These are phyloP conservation scores for Ricordea florida DNA, from an alignment of 92 coral and sea anemone genomes.

Conservation along the genomic window DNA sequence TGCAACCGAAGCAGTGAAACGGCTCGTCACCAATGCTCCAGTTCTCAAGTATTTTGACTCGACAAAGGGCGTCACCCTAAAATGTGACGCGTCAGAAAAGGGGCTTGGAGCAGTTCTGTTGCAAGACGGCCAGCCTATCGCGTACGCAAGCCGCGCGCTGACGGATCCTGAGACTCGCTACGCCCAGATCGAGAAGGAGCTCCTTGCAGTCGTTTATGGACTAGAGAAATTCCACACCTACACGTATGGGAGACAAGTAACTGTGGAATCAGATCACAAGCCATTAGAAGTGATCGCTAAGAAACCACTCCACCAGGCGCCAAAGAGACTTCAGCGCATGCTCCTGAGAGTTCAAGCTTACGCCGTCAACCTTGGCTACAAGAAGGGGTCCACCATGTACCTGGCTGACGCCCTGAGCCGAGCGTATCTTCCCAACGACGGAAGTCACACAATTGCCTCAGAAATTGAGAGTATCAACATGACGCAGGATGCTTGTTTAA, in stretches of 20 bases:
- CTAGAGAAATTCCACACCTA: no score
- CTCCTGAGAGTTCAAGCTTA: no score
- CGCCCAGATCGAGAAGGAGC: neutral
- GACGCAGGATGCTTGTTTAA: no score
- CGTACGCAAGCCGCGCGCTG: neutral
- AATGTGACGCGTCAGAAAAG: neutral
- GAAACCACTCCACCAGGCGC: neutral
- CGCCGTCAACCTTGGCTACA: neutral
- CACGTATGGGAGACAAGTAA: no score
- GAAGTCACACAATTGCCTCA: no score
- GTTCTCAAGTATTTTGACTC: slow-evolving; percentile 14
- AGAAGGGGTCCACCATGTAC: no score
- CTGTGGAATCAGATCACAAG: slow-evolving; percentile 5
- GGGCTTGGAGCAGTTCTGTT: neutral
- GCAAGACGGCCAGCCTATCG: neutral
- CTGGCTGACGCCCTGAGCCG: no score
- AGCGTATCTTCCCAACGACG: no score
- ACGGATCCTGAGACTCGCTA: no score
- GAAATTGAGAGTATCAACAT: no score
- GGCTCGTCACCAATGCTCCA: slow-evolving; percentile 10
- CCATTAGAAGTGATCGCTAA: no score
- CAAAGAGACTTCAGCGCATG: slow-evolving; percentile 12
- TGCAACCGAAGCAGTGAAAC: slow-evolving; percentile 3
- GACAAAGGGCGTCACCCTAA: neutral
- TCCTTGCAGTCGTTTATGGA: neutral